These are phyloP conservation scores for Brachypalpus laphriformis DNA, from an alignment of 2,888 invertebrate genomes.

Conservation along the genomic window DNA sequence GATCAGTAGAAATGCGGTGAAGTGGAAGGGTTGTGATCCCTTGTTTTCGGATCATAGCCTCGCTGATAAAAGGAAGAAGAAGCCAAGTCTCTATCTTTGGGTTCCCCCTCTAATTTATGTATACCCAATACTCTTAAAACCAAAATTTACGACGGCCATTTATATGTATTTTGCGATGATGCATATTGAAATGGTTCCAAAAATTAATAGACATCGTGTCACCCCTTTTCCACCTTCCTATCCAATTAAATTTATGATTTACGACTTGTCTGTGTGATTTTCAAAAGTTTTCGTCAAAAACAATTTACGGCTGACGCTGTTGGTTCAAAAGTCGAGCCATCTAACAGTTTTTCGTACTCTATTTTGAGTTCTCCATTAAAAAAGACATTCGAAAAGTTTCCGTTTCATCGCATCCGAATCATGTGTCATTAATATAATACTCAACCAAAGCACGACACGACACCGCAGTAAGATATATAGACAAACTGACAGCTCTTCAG, in stretches of 20 bases:
- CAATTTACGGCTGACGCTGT: constrained; percentile 24
- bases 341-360: constrained; percentile 7
- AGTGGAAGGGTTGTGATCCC: no score
- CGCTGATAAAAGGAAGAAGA: no score
- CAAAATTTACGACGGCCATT: no score
- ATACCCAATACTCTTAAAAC: no score
- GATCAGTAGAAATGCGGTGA: no score
- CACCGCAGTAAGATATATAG: constrained; percentile 37
- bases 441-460: background rate
- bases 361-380: background rate
- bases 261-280: constrained; percentile 2
- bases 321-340: constrained; percentile 34
- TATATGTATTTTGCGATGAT: background rate
- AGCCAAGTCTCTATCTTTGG: no score
- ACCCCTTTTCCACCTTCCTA: background rate
- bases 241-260: background rate
- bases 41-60: no score
- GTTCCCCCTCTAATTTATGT: no score
- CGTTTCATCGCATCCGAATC: constrained; percentile 24
- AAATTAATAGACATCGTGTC: background rate
- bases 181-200: background rate
- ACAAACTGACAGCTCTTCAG: constrained; percentile 42
- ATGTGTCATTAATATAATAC: constrained; percentile 37
- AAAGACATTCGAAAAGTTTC: constrained; percentile 20
- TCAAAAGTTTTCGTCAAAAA: no score